phyloP scores from a whole-genome alignment of 2,888 invertebrate species.

The Copidosoma aretas region DNA sequence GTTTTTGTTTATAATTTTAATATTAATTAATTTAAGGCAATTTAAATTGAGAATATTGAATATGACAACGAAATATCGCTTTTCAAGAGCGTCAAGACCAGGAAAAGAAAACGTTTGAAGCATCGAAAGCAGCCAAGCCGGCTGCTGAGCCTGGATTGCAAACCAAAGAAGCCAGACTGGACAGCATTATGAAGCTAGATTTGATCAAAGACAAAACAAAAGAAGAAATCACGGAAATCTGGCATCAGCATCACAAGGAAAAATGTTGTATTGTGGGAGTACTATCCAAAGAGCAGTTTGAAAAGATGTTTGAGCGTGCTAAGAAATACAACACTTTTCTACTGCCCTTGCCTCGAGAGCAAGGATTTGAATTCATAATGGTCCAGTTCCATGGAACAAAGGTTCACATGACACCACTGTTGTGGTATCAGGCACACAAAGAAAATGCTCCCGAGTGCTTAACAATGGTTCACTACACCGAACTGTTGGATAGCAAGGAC shows the following conservation, averaged over 20 bases:
- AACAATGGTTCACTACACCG: conserved; percentile 79
- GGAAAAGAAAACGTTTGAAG: conserved; percentile 48
- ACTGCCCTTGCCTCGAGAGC: conserved; percentile 79
- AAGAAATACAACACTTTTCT: conserved; percentile 74
- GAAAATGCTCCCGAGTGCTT: conserved; percentile 90
- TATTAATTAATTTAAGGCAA: not conserved
- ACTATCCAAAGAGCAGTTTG: conserved; percentile 70
- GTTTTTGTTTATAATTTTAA: conserved; percentile 6
- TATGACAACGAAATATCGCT: conserved; percentile 36
- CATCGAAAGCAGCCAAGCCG: conserved; percentile 49
- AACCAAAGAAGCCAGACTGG: conserved; percentile 60
- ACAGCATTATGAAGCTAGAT: conserved; percentile 79
- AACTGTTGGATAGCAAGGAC: conserved; percentile 73
- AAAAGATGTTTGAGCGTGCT: conserved; percentile 68
- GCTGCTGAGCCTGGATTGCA: conserved; percentile 38
- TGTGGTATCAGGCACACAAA: conserved; percentile 85
- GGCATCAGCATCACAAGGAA: conserved; percentile 80
- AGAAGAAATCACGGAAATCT: conserved; percentile 77
- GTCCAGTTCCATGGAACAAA: conserved; percentile 75
- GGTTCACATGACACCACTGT: conserved; percentile 83
- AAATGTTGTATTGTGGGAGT: conserved; percentile 80
- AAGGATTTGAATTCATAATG: conserved; percentile 87
- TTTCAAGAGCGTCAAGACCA: conserved; percentile 52
- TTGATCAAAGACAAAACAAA: conserved; percentile 74
- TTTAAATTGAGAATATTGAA: not conserved